These are phyloP conservation scores for Heliconius hewitsoni DNA, from an alignment of 1,140 invertebrate species.

Conservation along the genomic window DNA sequence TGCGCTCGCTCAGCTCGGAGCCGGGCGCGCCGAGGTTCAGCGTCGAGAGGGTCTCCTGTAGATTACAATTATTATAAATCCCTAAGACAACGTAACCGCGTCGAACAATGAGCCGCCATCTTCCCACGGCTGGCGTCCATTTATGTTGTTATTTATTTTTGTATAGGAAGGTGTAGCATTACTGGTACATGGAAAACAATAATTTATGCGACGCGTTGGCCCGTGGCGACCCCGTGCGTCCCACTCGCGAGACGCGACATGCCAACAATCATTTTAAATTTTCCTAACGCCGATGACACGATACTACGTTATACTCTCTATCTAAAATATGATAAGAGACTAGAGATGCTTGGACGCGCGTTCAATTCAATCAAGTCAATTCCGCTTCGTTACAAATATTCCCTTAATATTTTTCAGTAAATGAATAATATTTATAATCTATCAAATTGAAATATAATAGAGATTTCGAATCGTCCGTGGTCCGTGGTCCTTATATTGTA, in stretches of 20 bases:
- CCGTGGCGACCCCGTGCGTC: constrained; percentile 7
- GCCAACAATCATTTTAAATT: background rate
- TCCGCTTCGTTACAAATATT: no score
- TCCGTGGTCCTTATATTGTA: no score
- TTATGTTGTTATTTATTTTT: constrained; percentile 1
- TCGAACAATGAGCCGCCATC: background rate
- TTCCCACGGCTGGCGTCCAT: background rate
- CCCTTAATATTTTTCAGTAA: no score
- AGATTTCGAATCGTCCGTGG: no score
- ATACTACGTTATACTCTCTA: no score
- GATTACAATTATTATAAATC: constrained; percentile 15
- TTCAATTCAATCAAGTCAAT: no score
- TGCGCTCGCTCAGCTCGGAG: constrained; percentile 83
- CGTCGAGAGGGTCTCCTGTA: constrained; percentile 77
- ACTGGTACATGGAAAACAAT: constrained; percentile 11
- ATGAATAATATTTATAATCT: no score
- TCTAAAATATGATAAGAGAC: no score
- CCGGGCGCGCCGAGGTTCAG: constrained; percentile 78
- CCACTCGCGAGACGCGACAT: background rate
- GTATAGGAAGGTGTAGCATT: constrained; percentile 10
- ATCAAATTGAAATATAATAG: no score
- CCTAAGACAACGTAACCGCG: background rate
- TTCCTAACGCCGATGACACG: background rate
- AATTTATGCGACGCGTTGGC: constrained; percentile 8
- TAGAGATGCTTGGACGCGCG: no score